Percentiles rank a stretch among this genome's conserved stretches.
These are phyloP conservation scores for Aleiodes alternator DNA, from an alignment of 2,888 invertebrate genomes.

Conservation along the genomic window DNA sequence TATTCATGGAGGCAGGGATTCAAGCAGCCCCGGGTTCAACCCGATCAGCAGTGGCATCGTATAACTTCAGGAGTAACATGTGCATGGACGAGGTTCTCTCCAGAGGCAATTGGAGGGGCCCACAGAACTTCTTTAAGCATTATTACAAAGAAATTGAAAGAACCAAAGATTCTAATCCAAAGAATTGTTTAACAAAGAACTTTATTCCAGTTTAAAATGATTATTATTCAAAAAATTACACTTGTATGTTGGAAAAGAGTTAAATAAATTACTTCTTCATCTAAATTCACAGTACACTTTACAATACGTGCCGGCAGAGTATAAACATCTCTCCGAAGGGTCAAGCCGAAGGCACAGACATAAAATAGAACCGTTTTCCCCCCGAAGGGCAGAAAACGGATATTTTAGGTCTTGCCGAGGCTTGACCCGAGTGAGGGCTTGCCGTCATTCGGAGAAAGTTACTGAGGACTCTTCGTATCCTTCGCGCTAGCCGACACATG, in stretches of 20 bases:
- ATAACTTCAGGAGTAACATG: too few species aligned
- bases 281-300: not conserved
- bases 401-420: not conserved
- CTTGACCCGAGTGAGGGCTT: conserved; percentile 7
- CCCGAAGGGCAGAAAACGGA: not conserved
- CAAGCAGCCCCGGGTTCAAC: too few species aligned
- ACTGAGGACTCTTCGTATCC: conserved; percentile 2
- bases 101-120: conserved; percentile 38
- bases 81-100: too few species aligned
- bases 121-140: conserved; percentile 28
- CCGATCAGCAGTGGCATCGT: too few species aligned
- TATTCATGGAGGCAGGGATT: too few species aligned
- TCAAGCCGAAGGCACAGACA: not conserved
- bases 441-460: conserved; percentile 20
- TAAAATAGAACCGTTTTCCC: not conserved
- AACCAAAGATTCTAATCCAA: not conserved
- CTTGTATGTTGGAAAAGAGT: not conserved
- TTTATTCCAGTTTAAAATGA: conserved; percentile 9
- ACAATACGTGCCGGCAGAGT: not conserved
- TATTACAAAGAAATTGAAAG: conserved; percentile 18
- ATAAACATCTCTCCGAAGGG: not conserved
- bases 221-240: not conserved
- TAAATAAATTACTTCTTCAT: not conserved
- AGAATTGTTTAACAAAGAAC: not conserved
- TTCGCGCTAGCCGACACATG: too few species aligned